phyloP scores from a whole-genome alignment of 1,140 invertebrate genomes.

The Camponotus pennsylvanicus region DNA sequence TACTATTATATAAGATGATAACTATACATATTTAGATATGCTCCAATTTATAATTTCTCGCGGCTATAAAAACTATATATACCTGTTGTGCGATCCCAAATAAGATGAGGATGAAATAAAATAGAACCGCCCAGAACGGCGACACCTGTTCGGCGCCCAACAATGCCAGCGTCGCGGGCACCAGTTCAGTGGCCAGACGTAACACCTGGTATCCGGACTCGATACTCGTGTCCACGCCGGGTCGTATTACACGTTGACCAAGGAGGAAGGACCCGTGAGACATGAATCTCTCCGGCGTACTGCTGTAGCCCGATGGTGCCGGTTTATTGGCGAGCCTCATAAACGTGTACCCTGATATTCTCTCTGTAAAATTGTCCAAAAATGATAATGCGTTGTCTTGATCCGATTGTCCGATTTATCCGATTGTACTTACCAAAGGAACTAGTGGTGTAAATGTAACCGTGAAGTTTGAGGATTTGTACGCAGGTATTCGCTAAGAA shows the following conservation, averaged over 20 bases:
- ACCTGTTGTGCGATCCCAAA: conserved; percentile 95
- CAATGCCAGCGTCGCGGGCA: conserved; percentile 93
- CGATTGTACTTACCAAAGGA: conserved; percentile 92
- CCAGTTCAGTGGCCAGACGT: conserved; percentile 93
- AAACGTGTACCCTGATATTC: conserved; percentile 91
- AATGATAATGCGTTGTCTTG: neutral
- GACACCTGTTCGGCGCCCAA: conserved; percentile 90
- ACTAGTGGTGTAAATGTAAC: conserved; percentile 91
- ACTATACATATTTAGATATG: too few relatives aligned
- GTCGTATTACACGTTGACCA: conserved; percentile 89
- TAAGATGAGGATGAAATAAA: conserved; percentile 94
- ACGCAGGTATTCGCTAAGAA: conserved; percentile 94
- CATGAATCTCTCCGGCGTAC: conserved; percentile 89
- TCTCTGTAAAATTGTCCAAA: conserved; percentile 87
- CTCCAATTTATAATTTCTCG: neutral
- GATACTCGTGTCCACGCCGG: conserved; percentile 85
- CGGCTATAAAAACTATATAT: neutral
- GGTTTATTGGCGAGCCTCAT: conserved; percentile 87
- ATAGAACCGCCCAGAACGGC: conserved; percentile 94
- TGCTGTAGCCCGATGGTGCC: conserved; percentile 84
- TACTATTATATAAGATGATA: neutral
- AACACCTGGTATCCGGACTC: conserved; percentile 93
- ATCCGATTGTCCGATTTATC: conserved; percentile 3
- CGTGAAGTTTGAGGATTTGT: conserved; percentile 90
- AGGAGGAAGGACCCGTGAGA: conserved; percentile 90